These are phyloP conservation scores for Pipa parva DNA, from an alignment of 2,113 vertebrate species.

Conservation along the genomic window DNA sequence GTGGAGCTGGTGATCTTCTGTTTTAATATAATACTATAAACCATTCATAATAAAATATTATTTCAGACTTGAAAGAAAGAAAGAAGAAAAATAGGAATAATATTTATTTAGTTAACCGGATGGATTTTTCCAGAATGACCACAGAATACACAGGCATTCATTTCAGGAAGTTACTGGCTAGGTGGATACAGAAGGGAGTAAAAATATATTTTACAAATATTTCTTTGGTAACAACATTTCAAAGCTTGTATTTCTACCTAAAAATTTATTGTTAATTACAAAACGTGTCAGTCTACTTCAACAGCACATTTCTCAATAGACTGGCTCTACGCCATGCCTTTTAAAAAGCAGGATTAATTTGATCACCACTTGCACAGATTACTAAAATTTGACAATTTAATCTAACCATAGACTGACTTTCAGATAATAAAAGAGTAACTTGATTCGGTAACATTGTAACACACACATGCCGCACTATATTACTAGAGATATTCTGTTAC, in stretches of 20 bases:
- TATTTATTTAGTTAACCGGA: background rate
- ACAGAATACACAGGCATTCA: background rate
- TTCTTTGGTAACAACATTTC: background rate
- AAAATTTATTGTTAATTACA: slow-evolving; percentile 37
- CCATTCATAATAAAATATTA: background rate
- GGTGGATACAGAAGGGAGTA: background rate
- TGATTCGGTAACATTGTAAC: slow-evolving; percentile 23
- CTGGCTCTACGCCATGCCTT: slow-evolving; percentile 29
- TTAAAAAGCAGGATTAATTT: slow-evolving; percentile 39
- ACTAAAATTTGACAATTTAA: slow-evolving; percentile 43
- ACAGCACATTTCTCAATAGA: slow-evolving; percentile 23
- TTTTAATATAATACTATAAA: background rate
- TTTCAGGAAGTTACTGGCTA: background rate
- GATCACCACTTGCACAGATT: slow-evolving; percentile 41
- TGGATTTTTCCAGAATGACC: background rate
- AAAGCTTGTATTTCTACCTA: slow-evolving; percentile 18
- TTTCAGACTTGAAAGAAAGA: background rate
- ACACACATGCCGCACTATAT: background rate
- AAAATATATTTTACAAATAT: background rate
- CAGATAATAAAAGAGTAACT: slow-evolving; percentile 42
- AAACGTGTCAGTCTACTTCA: slow-evolving; percentile 16
- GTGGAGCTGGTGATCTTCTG: background rate
- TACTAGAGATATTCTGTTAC: slow-evolving; percentile 38
- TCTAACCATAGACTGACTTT: slow-evolving; percentile 39
- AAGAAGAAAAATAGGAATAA: background rate